Base-by-base conservation (phyloP, 2,888 invertebrate species). In the Andrena fulva region DNA sequence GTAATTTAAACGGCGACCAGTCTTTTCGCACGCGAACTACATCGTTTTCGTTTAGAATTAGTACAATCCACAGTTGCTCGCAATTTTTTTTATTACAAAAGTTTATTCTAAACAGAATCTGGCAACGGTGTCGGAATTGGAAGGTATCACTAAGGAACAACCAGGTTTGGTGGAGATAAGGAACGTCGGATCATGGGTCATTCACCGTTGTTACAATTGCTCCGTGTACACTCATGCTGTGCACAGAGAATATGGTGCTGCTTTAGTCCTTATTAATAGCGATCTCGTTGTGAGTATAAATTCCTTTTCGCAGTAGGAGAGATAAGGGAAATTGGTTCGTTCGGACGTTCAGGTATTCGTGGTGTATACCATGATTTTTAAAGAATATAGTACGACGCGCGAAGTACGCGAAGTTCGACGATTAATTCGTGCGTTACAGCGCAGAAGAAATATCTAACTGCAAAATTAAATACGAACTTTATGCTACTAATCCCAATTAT, bases 191-290 rank as follows among this genome's bases (percentile, higher is more conserved):
- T 94, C 95, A 78, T 96, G 96, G 96, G 94, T 94, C 42, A 90
- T 96, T 79, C 95, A 96, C 91, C 95, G 95, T 66, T 97, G 97
- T 93, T 94, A 96, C 76, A 96, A 96, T 88, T 97, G 97, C 93
- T 95, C 95, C 59, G 94, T 95, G 85, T 94, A 95, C 86, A 96
- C 96, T 20, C 96, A 96, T 93, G 96, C 96, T 66, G 93, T 95
- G 59, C 95, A 95, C 85, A 94, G 95, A 89, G 95, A 96, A 87
- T 95, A 95, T 89, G 94, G 95, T 85, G 94, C 95, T 79, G 94
- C 94, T 63, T 93, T 92, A 89, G 95, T 96, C 73, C 94, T 96
- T 83, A 94, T 96, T 85, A 95, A 95, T 90, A 94, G 95, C 90
- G 94, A 95, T 88, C 94, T 95, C 91, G 94, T 95, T 94, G 96